A percentile compares a stretch with the other conserved stretches of the same genome.
Evolutionary conservation across 1,140 invertebrate genomes (phyloP).

Genomic region (Lepidurus couesii): DNA sequence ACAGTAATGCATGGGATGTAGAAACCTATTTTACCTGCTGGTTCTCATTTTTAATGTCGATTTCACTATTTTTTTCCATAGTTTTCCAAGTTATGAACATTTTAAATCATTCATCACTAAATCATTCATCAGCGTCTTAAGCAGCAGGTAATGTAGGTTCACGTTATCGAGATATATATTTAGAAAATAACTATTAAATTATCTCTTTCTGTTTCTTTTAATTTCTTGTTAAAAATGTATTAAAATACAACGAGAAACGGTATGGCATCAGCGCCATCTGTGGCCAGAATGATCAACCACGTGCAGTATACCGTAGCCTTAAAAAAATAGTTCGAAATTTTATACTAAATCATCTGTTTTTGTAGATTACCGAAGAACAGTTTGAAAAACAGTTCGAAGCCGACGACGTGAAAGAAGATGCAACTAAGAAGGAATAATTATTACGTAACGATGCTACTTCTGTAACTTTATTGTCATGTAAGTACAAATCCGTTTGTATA

Average conservation of each 20-base stretch:
- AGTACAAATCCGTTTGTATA: neutral
- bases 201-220: constrained; percentile 33
- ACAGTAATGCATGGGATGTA: constrained; percentile 33
- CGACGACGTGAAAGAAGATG: neutral
- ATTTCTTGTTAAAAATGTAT: constrained; percentile 38
- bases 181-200: too few relatives aligned
- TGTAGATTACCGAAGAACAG: constrained; percentile 47
- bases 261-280: constrained; percentile 31
- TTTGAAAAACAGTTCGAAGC: constrained; percentile 40
- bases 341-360: constrained; percentile 34
- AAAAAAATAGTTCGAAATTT: constrained; percentile 8
- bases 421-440: neutral
- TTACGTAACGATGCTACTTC: neutral
- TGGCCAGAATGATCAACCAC: constrained; percentile 33
- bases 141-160: too few relatives aligned
- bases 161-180: too few relatives aligned
- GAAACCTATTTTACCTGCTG: constrained; percentile 24
- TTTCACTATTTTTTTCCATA: too few relatives aligned
- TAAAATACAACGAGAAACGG: constrained; percentile 29
- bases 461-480: constrained; percentile 6
- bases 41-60: neutral
- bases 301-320: constrained; percentile 30
- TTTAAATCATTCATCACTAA: too few relatives aligned
- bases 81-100: too few relatives aligned
- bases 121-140: too few relatives aligned